Base-by-base conservation (phyloP, 2,113 vertebrate species). In the Dromas ardeola region DNA sequence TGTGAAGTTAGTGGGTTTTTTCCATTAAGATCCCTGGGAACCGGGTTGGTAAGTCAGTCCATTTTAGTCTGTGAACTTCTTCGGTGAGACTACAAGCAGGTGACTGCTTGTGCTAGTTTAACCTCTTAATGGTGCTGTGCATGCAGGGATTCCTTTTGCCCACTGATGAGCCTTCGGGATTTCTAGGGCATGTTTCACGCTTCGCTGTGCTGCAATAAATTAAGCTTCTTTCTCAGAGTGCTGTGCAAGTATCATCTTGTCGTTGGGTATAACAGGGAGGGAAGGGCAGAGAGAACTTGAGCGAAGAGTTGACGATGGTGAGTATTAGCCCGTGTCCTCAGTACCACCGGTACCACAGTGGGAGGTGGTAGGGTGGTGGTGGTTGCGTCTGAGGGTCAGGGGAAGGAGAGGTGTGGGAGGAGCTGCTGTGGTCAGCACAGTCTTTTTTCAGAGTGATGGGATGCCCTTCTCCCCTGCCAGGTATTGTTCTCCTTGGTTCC, bases 401-500 rank as follows among this genome's bases (percentile, higher is more conserved):
- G 43, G 74, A 55, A 79, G 58, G 22, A 96, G 69, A 84, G 67
- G 36, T 84, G 43, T n/a, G 79, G 85, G 91, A 90, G 82, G 87
- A 90, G 58, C 81, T 94, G 89, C 58, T 78, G 40, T 62, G 84
- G 81, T 81, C 84, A 88, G 78, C 43, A 30, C 0, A 0, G 25
- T 21, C 25, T 58, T 56, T 76, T 34, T 70, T 74, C 62, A 16
- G 69, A 47, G 78, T 50, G 36, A 18, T 84, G 91, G 90, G 93
- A 93, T 25, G 66, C 70, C 73, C 65, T 95, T 90, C 49, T 90
- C 21, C 72, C 34, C 34, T 84, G 65, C 65, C 91, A 95, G 93
- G 73, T 93, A 91, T 87, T 96, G 91, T 94, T 94, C 91, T 96
- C 23, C 88, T 91, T 87, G 56, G 47, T 87, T 93, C 40, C 53